Conservation (phyloP, 2,113 vertebrate species). For the Platycercus adscitus region DNA sequence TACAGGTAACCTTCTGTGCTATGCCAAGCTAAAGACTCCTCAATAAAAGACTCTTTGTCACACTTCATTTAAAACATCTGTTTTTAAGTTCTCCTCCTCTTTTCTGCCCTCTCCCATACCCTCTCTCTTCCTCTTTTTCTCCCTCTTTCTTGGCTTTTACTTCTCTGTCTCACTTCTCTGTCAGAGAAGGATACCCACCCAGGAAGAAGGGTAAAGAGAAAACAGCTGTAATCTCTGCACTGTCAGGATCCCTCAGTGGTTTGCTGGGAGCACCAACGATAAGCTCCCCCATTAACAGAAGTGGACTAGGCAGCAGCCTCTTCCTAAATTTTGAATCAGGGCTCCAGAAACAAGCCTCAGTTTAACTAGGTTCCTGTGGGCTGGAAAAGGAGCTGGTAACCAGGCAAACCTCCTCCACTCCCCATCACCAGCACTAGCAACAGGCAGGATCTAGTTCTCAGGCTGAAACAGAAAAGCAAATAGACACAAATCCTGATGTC, state of each 20-base stretch:
- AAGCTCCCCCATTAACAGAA: background rate
- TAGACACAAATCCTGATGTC: background rate
- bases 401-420: background rate
- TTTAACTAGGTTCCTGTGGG: background rate
- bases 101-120: background rate
- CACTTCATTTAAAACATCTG: background rate
- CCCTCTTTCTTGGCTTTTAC: background rate
- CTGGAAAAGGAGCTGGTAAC: background rate
- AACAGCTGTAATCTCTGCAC: background rate
- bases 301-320: background rate
- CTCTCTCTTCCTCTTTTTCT: background rate
- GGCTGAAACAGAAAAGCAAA: background rate
- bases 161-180: background rate
- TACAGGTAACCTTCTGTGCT: conserved; percentile 2
- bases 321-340: background rate
- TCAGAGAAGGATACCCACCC: background rate
- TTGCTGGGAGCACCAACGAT: background rate
- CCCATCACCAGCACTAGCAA: background rate
- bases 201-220: background rate
- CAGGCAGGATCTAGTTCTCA: background rate
- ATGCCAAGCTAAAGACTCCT: conserved; percentile 5
- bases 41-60: conserved; percentile 27
- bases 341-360: background rate
- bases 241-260: background rate
- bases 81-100: background rate